Evolutionary conservation across 2,888 invertebrate species (phyloP), one percentile per base, ranked within the genome.

Genomic region (Epinotia bilunana): DNA sequence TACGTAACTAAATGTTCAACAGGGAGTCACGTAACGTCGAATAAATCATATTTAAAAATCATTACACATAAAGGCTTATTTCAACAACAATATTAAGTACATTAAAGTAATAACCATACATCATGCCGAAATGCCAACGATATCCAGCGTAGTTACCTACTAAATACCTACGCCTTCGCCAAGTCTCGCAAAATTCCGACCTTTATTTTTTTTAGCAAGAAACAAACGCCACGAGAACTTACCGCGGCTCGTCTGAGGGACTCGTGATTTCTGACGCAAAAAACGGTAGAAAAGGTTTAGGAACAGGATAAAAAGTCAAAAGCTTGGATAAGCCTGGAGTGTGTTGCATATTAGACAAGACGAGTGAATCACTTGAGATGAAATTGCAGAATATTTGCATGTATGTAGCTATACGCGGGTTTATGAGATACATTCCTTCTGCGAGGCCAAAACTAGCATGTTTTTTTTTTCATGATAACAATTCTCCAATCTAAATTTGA

Each of bases 231-330:
- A 57, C 16, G 68, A 13, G 39, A 67, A 67, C 58, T 43, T 68
- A 68, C 43, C 58, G 33, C 61, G 70, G 39, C 39, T 43, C 57
- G 57, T 53, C 71, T 55, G 53, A 39, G 55, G 53, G 28, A 65
- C 49, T 63, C 55, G 62, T 62, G 71, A 71, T 71, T 71, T 33
- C 53, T 43, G 46, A 18, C 28, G 62, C 53, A 71, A 63, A 65
- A 28, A 65, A 65, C n/a, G 61, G 16, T 33, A 13, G 23, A 61
- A 39, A 39, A 33, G 33, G 33, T 61, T 16, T 61, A 9, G 61
- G 33, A 33, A 64, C 49, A 23, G 7, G n/a, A 3, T 28, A 64
- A 49, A 68, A 68, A 43, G 20, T 57, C 16, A 43, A 16, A 55
- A 33, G 23, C 43, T 43, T 23, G 23, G 39, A 43, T 58, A 43